Conservation (phyloP, 2,113 vertebrate genomes). For the Chionomys nivalis region DNA sequence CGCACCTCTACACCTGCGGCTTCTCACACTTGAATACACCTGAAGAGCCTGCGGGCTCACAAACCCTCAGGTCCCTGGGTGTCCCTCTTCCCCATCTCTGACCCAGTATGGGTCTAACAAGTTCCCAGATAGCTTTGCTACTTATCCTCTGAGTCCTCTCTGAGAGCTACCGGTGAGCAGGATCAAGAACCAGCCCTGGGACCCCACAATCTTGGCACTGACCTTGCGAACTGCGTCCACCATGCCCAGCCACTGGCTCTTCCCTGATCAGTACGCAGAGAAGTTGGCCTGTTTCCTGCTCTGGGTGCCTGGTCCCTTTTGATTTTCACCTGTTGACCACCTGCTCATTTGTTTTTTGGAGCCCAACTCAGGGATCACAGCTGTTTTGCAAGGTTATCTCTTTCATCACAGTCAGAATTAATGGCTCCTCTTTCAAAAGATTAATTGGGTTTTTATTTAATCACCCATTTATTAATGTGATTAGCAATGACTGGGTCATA, state of each 20-base stretch:
- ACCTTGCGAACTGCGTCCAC: neutral
- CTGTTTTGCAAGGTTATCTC: neutral
- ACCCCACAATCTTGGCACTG: rapidly evolving
- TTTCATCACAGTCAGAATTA: neutral
- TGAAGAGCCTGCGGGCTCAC: neutral
- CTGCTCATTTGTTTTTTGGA: neutral
- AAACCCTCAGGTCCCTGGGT: neutral
- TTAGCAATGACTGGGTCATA: neutral
- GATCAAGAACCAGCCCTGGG: neutral
- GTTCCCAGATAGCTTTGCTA: neutral
- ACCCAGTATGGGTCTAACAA: neutral
- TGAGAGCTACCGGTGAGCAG: neutral
- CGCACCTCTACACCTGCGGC: neutral
- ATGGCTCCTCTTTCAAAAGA: neutral
- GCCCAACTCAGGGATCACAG: neutral
- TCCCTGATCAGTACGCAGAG: neutral
- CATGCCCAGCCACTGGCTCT: rapidly evolving
- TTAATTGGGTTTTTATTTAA: neutral
- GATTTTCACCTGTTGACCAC: neutral
- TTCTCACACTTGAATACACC: neutral
- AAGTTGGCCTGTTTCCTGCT: neutral
- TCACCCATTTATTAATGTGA: neutral
- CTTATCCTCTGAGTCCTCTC: rapidly evolving
- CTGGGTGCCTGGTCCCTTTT: neutral
- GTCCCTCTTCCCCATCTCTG: neutral